phyloP scores from a whole-genome alignment of 1,140 invertebrate species.

The Drosophila insularis region DNA sequence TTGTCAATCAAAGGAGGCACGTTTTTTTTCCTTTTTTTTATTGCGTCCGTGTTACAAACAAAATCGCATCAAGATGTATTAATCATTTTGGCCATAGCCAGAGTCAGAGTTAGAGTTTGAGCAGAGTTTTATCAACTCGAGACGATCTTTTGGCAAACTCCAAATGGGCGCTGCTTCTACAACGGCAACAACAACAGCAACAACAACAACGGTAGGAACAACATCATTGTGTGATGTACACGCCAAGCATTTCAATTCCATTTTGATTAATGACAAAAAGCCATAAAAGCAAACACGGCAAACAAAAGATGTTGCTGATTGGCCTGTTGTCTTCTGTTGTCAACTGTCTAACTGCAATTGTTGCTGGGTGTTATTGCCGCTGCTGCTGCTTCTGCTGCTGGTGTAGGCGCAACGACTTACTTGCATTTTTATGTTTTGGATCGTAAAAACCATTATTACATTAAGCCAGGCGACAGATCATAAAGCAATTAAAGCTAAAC shows the following conservation, averaged over 20 bases:
- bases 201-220: slow-evolving; percentile 34
- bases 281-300: slow-evolving; percentile 73
- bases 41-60: slow-evolving; percentile 72
- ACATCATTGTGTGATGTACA: slow-evolving; percentile 72
- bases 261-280: slow-evolving; percentile 78
- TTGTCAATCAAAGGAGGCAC: slow-evolving; percentile 73
- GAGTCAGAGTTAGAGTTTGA: not conserved
- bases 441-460: slow-evolving; percentile 62
- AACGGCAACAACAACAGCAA: slow-evolving; percentile 31
- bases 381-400: slow-evolving; percentile 16
- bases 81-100: slow-evolving; percentile 62
- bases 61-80: slow-evolving; percentile 81
- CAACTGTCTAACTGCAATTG: slow-evolving; percentile 69
- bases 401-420: not conserved
- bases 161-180: slow-evolving; percentile 71
- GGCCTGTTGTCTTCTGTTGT: slow-evolving; percentile 69
- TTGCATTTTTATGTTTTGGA: slow-evolving; percentile 39
- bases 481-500: slow-evolving; percentile 49
- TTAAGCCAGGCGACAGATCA: slow-evolving; percentile 46
- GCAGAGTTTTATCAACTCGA: slow-evolving; percentile 56
- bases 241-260: slow-evolving; percentile 79
- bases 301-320: slow-evolving; percentile 78
- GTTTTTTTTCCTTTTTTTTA: slow-evolving; percentile 77
- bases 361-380: slow-evolving; percentile 12
- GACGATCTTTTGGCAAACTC: slow-evolving; percentile 74